Evolutionary conservation across 2,797 vertebrate genomes (phyloP).

Genomic region (Tenualosa thibaudeaui): DNA sequence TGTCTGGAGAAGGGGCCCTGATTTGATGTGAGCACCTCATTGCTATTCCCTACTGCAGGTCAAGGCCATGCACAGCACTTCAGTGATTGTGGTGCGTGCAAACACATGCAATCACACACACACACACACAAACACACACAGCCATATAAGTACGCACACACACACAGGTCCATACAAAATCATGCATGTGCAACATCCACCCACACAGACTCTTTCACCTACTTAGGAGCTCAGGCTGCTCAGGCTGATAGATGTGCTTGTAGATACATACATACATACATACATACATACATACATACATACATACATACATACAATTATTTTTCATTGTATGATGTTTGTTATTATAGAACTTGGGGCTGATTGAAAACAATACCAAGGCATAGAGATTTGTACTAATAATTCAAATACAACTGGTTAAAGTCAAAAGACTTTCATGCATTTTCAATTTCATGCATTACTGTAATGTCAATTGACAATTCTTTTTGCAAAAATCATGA

Average conservation of each 20-base stretch:
- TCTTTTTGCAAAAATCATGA: too few species aligned
- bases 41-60: constrained; percentile 8
- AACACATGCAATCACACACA: neutral
- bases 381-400: too few species aligned
- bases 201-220: neutral
- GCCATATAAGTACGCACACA: neutral
- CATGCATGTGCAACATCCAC: neutral
- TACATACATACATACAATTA: neutral
- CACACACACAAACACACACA: neutral
- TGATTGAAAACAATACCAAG: too few species aligned
- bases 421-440: too few species aligned
- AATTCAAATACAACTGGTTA: too few species aligned
- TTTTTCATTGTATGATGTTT: neutral
- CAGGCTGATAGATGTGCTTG: neutral
- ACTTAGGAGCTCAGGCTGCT: neutral
- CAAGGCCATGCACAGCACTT: constrained; percentile 4
- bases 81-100: neutral
- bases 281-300: neutral
- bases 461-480: too few species aligned
- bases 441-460: too few species aligned
- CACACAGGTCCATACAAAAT: neutral
- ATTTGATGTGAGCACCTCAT: neutral
- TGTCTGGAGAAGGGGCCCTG: neutral
- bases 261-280: neutral
- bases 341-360: neutral